Conservation (phyloP, 1,140 invertebrate genomes). For the Steinernema khuongi region DNA sequence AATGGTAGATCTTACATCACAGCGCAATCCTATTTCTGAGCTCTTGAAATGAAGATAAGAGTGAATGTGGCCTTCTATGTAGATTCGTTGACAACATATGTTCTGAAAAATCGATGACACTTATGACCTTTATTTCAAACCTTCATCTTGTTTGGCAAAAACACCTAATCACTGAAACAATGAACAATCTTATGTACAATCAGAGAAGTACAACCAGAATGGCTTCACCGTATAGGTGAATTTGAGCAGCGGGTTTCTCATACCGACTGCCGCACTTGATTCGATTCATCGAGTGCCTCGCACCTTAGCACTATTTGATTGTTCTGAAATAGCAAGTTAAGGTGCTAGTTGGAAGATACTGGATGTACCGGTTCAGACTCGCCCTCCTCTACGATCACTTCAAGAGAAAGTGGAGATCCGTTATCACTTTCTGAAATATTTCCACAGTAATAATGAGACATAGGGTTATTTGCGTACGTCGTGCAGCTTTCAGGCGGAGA, state of each 20-base stretch:
- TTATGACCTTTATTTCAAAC: too few species aligned
- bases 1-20: too few species aligned
- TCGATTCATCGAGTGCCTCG: background rate
- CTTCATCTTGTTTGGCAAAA: too few species aligned
- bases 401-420: background rate
- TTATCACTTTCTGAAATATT: background rate
- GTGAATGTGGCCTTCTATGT: too few species aligned
- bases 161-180: too few species aligned
- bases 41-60: too few species aligned
- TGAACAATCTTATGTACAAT: background rate
- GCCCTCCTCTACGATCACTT: background rate
- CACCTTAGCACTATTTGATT: background rate
- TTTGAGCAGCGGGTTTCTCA: background rate
- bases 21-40: too few species aligned
- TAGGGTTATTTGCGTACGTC: background rate
- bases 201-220: conserved; percentile 7
- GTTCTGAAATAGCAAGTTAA: background rate
- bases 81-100: too few species aligned
- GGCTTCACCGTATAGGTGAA: conserved; percentile 1
- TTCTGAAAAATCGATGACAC: too few species aligned
- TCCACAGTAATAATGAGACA: too few species aligned
- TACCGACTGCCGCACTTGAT: background rate
- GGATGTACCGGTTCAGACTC: background rate
- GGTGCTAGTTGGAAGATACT: background rate
- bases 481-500: background rate